Evolutionary conservation across 2,888 invertebrate genomes (phyloP).

Genomic region (Notodonta ziczac): DNA sequence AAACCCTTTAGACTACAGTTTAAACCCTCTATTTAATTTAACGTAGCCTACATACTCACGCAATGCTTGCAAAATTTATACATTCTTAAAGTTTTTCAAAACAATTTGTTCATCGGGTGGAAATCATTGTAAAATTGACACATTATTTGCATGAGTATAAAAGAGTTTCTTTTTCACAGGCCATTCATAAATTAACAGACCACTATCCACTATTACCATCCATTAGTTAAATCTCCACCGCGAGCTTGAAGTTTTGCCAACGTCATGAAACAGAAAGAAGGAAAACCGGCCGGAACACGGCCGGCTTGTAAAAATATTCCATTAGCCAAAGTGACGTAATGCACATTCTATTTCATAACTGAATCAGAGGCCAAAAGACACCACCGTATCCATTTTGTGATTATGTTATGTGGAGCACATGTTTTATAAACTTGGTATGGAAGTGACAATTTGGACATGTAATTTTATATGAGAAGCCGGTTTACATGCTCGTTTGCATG

Average conservation of each 20-base stretch:
- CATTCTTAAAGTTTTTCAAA: no score
- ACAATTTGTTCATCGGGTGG: no score
- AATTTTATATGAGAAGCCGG: not conserved
- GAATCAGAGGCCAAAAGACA: conserved; percentile 57
- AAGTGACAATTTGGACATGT: conserved; percentile 25
- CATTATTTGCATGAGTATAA: no score
- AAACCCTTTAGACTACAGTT: no score
- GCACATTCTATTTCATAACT: conserved; percentile 56
- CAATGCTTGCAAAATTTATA: no score
- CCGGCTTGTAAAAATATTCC: conserved; percentile 44
- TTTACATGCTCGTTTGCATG: no score
- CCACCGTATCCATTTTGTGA: conserved; percentile 55
- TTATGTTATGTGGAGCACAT: conserved; percentile 43
- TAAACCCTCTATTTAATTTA: no score
- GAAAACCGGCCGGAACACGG: conserved; percentile 30
- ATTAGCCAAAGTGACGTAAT: conserved; percentile 61
- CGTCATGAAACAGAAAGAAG: conserved; percentile 25
- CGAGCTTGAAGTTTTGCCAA: conserved; percentile 19
- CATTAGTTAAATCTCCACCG: not conserved
- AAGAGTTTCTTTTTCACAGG: not conserved
- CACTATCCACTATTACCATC: not conserved
- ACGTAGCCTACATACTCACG: no score
- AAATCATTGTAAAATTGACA: no score
- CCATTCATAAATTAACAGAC: not conserved
- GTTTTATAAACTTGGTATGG: conserved; percentile 28